Base-by-base conservation (phyloP, 2,888 invertebrate genomes). In the Oscheius myriophilus region DNA sequence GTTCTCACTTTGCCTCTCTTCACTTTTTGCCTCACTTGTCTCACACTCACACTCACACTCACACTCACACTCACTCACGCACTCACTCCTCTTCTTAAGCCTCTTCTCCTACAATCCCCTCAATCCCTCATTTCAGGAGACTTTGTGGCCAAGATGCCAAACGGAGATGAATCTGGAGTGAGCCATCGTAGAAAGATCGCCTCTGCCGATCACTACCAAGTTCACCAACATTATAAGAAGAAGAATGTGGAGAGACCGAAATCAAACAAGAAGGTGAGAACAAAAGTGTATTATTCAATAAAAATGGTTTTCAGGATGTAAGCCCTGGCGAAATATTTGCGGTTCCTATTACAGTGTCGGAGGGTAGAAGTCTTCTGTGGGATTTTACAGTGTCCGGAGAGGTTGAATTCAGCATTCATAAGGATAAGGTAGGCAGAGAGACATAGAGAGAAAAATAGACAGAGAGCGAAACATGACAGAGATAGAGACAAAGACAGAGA, bases 301-400 rank as follows among this genome's bases (percentile, higher is more conserved):
- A 18, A 25, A 53, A 23, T 55, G 23, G 16, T 14, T 58, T 63
- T n/a, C 59, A 75, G 71, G 80, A 80, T 45, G 59, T 80, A 12
- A 57, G 70, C 2, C 75, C 80, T 2, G 58, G 63, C 6, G 73
- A 70, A 16, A 55, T 53, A 11, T 79, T 79, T 49, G 43, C 67
- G 39, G 72, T 80, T 43, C 72, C 71, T 0, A 75, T 80, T 43
- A 70, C 71, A 9, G 73, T 79, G 11, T 58, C 72, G 18, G 70
- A 72, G 16, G 76, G 69, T 12, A 71, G 76, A 25, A 72, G 64
- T 12, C 59, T 80, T 2, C 66, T 79, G n/a, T 80, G 78, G 80
- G 80, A 80, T 39, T 78, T 80, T 54, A 75, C 74, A 1, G 69
- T 70, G 0, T 73, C 70, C 33, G 78, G 78, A 23, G 80, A 80